These are phyloP conservation scores for Trinectes maculatus DNA, from an alignment of 2,113 vertebrate species.

Conservation along the genomic window DNA sequence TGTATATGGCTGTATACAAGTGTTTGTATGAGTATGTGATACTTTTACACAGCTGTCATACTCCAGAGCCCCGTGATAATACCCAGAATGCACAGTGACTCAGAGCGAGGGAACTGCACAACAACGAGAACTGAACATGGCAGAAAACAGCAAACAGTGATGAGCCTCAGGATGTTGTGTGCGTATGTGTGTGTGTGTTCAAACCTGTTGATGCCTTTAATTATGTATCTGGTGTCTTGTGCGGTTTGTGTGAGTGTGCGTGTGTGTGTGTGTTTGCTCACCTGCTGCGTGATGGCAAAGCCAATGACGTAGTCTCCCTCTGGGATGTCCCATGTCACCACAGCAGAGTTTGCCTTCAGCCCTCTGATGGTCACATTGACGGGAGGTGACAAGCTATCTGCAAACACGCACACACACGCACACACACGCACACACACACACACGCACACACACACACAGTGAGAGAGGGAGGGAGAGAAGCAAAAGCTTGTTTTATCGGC, in stretches of 20 bases:
- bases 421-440: conserved; percentile 28
- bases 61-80: conserved; percentile 12
- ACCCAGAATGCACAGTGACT: conserved; percentile 43
- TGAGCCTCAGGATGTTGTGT: background rate
- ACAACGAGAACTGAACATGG: conserved; percentile 17
- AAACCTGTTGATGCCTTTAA: background rate
- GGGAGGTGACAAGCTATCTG: conserved; percentile 93
- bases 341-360: conserved; percentile 91
- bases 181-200: conserved; percentile 2
- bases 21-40: too few relatives aligned
- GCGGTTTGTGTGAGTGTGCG: background rate
- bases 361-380: conserved; percentile 94
- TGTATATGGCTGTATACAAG: too few relatives aligned
- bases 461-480: conserved; percentile 8
- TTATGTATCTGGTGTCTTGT: background rate
- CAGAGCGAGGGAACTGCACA: background rate
- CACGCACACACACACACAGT: conserved; percentile 27
- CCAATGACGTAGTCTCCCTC: conserved; percentile 94
- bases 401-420: conserved; percentile 19
- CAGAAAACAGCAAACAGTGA: conserved; percentile 31
- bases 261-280: conserved; percentile 71
- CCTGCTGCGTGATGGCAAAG: conserved; percentile 97
- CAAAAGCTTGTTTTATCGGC: conserved; percentile 10
- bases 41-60: too few relatives aligned
- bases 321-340: conserved; percentile 97